Evolutionary conservation across 2,797 vertebrate genomes (phyloP), one percentile per base, ranked within the genome.

Genomic region (Protonibea diacanthus): DNA sequence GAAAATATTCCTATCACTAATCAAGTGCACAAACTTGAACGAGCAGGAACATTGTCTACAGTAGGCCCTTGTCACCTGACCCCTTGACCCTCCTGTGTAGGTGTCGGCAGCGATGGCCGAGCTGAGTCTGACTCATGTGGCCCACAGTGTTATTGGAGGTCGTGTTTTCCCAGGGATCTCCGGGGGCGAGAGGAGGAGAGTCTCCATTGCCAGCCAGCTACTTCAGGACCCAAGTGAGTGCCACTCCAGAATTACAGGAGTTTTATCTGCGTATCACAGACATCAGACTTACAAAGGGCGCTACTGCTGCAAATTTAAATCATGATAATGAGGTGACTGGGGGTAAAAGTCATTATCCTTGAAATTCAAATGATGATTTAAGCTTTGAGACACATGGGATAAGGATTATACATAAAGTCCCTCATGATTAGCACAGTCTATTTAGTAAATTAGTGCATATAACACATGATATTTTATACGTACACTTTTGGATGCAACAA

Each of bases 221-320:
- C 96, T 99, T 73, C 97, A 98, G 90, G 97, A 99, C 92, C 98
- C 98, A 56, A 96, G 98, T 99, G 89, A 97, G 97, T 96, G 82
- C 7, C 23, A 52, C 47, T 23, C 33, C 40, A 29, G 18, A 71
- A 51, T 29, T 42, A 58, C n/a, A 57, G 10, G 3, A 21, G 18
- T 40, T 68, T 3, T 45, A 49, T 63, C 21, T 68, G 12, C n/a
- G 4, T 38, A 47, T 56, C 33, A 29, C 14, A 0, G 33, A 61
- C 47, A 44, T 53, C 13, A 38, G 23, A 63, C 42, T 25, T 68
- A 10, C 6, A 47, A 9, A 68, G 11, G 2, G 47, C 38, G 38
- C 33, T 23, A 13, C 21, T 23, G 21, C 63, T 80, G 64, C 73
- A 58, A 1, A 58, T 68, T 74, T 53, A 66, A 66, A 78, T 67